Percentiles rank a stretch among this genome's conserved stretches.
Evolutionary conservation across 2,888 invertebrate species (phyloP).

Genomic region (Drosophila longiperda): DNA sequence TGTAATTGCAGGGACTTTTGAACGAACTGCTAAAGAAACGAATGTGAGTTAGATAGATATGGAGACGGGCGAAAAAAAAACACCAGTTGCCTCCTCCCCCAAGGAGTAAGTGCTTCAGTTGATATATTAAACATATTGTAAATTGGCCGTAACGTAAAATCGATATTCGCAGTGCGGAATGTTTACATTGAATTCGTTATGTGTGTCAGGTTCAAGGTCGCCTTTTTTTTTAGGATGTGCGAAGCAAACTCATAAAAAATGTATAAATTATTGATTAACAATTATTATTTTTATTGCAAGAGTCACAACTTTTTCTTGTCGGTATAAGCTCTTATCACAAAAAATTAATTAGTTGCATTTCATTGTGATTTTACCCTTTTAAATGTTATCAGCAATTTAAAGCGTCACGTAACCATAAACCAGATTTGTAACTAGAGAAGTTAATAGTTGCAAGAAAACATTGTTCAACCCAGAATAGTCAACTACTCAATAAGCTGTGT

Average conservation of each 20-base stretch:
- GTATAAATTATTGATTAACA: neutral
- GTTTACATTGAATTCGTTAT: neutral
- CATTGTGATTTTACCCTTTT: constrained; percentile 26
- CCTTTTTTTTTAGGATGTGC: neutral
- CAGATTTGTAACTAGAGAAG: constrained; percentile 3
- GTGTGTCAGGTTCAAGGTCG: constrained; percentile 33
- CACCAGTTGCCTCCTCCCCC: neutral
- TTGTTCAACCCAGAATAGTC: neutral
- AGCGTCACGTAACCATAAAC: constrained; percentile 1
- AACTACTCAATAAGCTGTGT: neutral
- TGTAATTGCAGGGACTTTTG: constrained; percentile 8
- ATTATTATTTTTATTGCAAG: neutral
- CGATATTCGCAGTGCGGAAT: constrained; percentile 36
- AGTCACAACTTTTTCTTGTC: constrained; percentile 6
- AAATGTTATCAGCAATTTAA: constrained; percentile 2
- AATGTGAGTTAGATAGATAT: neutral
- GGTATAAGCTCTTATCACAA: neutral
- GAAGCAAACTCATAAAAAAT: neutral
- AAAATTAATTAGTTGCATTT: constrained; percentile 8
- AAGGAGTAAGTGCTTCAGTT: constrained; percentile 9
- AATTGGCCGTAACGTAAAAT: constrained; percentile 13
- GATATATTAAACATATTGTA: constrained; percentile 1
- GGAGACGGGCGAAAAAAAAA: neutral
- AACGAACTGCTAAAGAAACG: neutral
- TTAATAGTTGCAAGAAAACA: neutral